Conservation (phyloP, 2,797 vertebrate genomes). For the Chiloscyllium punctatum region DNA sequence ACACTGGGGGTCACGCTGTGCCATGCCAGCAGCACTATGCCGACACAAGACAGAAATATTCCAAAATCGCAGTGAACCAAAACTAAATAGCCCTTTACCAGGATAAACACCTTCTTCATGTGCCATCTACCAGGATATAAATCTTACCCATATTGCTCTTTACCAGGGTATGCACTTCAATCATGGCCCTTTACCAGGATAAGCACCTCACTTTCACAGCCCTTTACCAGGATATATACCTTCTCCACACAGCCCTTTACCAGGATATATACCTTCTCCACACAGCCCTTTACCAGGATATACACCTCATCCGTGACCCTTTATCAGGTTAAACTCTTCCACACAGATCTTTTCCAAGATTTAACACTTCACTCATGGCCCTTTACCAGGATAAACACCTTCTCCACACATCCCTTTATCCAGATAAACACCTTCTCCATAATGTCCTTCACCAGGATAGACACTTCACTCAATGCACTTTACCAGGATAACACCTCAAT, state of each 20-base stretch:
- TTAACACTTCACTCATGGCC: neutral
- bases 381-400: neutral
- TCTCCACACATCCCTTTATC: neutral
- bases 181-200: neutral
- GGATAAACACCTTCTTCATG: neutral
- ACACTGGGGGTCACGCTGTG: conserved; percentile 6
- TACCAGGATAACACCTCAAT: neutral
- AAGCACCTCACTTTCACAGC: too few relatives aligned
- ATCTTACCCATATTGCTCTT: neutral
- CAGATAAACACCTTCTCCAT: neutral
- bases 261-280: neutral
- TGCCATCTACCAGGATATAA: too few relatives aligned
- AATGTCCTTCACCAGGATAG: neutral
- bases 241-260: neutral
- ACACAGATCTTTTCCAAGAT: neutral
- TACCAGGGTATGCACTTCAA: neutral
- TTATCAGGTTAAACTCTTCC: neutral
- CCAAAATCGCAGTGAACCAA: neutral
- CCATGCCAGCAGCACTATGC: neutral
- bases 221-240: too few relatives aligned
- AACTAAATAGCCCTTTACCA: neutral
- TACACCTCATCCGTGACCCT: neutral
- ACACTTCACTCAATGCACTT: neutral
- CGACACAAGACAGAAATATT: neutral
- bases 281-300: too few relatives aligned